phyloP scores from a whole-genome alignment of 2,888 invertebrate genomes.

The Polydrusus pterygomalis region DNA sequence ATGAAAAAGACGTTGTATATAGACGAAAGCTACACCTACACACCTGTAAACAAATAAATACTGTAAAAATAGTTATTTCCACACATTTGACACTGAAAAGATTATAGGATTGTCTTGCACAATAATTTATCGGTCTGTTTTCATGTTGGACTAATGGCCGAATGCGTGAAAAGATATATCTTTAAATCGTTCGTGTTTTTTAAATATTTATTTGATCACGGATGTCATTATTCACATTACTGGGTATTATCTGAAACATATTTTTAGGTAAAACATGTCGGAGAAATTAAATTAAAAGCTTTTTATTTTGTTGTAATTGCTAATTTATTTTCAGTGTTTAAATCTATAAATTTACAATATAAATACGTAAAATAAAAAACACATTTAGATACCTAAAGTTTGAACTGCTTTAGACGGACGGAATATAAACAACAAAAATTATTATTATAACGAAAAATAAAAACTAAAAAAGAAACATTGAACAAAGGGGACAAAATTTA shows the following conservation, averaged over 20 bases:
- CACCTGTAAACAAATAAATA: conserved; percentile 23
- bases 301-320: conserved; percentile 8
- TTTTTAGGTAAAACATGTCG: conserved; percentile 2
- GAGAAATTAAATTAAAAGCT: conserved; percentile 17
- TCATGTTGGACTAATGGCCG: conserved; percentile 20
- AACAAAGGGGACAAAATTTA: neutral
- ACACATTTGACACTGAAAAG: conserved; percentile 21
- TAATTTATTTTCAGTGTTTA: conserved; percentile 22
- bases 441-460: conserved; percentile 12
- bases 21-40: neutral
- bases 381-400: conserved; percentile 18
- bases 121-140: conserved; percentile 19
- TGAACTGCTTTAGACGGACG: conserved; percentile 60
- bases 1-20: too few relatives aligned
- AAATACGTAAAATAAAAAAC: conserved; percentile 30
- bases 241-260: conserved; percentile 2
- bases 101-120: conserved; percentile 18
- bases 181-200: conserved; percentile 15
- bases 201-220: conserved; percentile 11
- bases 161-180: conserved; percentile 37
- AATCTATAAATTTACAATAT: conserved; percentile 28
- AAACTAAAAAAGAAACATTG: conserved; percentile 1
- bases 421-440: conserved; percentile 64
- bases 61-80: conserved; percentile 18
- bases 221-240: conserved; percentile 2